Evolutionary conservation across 2,888 invertebrate species (phyloP).

Genomic region (Erebia aethiops): DNA sequence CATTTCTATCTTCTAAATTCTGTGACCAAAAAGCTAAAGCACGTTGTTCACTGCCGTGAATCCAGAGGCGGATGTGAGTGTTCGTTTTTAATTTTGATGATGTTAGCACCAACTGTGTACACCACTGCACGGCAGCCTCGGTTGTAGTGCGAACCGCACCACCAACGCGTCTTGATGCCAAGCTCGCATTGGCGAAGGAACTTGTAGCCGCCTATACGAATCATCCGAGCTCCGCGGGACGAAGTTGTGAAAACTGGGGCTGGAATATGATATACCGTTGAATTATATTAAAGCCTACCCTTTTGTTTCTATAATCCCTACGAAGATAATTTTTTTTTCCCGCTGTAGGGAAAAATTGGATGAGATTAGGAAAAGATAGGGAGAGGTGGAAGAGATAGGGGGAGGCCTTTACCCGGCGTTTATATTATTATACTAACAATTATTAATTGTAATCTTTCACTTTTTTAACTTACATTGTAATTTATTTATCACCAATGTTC

Average conservation of each 20-base stretch:
- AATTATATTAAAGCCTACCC: background rate
- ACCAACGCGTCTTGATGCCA: constrained; percentile 53
- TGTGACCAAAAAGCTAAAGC: background rate
- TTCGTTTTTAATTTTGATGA: constrained; percentile 45
- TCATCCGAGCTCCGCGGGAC: constrained; percentile 46
- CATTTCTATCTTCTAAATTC: too few species aligned
- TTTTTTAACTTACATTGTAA: too few species aligned
- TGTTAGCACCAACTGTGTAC: constrained; percentile 43
- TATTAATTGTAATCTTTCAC: too few species aligned
- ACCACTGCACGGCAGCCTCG: constrained; percentile 51
- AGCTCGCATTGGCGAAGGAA: constrained; percentile 46
- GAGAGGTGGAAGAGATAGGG: too few species aligned
- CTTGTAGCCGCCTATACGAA: constrained; percentile 47
- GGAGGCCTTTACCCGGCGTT: too few species aligned
- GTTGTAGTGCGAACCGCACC: constrained; percentile 50
- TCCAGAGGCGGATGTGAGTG: constrained; percentile 46
- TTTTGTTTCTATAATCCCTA: too few species aligned
- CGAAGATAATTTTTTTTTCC: too few species aligned
- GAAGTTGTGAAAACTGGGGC: constrained; percentile 43
- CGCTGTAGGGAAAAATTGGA: too few species aligned
- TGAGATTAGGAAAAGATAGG: too few species aligned
- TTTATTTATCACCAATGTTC: too few species aligned
- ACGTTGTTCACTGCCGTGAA: constrained; percentile 12
- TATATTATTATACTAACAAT: too few species aligned
- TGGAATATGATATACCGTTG: constrained; percentile 22